phyloP scores from a whole-genome alignment of 2,888 invertebrate species.

The Morpho deidamia region DNA sequence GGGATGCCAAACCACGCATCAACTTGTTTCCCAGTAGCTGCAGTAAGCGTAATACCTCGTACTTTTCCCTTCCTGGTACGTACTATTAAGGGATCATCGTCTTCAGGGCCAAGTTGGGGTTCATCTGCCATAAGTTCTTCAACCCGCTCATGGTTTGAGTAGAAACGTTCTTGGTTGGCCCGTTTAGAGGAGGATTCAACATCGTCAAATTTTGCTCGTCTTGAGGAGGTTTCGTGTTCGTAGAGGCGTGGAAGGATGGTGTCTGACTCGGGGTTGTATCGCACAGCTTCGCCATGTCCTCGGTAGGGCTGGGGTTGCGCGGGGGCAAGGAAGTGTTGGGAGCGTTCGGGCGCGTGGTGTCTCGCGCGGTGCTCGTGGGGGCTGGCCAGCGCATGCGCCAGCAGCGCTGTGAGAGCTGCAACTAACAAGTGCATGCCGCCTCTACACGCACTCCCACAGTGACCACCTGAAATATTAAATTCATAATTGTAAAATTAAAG shows the following conservation, averaged over 20 bases:
- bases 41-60: conserved; percentile 85
- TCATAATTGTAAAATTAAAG: too few relatives aligned
- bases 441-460: conserved; percentile 58
- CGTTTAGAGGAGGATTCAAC: conserved; percentile 61
- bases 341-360: conserved; percentile 69
- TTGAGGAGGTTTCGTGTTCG: conserved; percentile 65
- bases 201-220: conserved; percentile 53
- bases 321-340: conserved; percentile 55
- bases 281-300: conserved; percentile 76
- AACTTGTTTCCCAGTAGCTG: conserved; percentile 87
- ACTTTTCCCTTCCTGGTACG: conserved; percentile 88
- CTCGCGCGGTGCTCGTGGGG: conserved; percentile 74
- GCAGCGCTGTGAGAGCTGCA: conserved; percentile 69
- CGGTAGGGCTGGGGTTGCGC: conserved; percentile 68
- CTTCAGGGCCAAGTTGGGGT: conserved; percentile 66
- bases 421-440: conserved; percentile 73
- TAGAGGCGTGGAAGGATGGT: conserved; percentile 67
- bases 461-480: conserved; percentile 52
- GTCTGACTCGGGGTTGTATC: conserved; percentile 75
- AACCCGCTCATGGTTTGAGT: conserved; percentile 61
- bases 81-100: conserved; percentile 85
- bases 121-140: conserved; percentile 63
- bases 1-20: conserved; percentile 92
- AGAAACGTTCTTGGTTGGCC: conserved; percentile 61
- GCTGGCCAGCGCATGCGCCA: conserved; percentile 65